Evolutionary conservation across 2,797 vertebrate genomes (phyloP).

Genomic region (Perodicticus potto): DNA sequence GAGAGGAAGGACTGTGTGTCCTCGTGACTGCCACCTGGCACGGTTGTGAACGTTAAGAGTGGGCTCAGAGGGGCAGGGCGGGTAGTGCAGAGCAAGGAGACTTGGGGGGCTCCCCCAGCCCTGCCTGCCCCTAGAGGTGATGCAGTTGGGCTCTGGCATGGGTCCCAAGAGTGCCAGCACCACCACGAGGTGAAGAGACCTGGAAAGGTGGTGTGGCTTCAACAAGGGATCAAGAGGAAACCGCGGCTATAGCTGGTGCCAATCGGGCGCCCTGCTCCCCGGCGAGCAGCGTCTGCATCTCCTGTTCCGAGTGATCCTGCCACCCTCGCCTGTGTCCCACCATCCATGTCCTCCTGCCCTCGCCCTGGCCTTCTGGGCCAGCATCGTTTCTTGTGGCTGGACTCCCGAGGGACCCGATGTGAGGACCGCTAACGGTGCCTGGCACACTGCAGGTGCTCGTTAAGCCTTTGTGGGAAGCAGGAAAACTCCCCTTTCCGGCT

Average conservation of each 20-base stretch:
- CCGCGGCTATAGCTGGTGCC: no score
- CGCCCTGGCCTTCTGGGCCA: background rate
- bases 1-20: background rate
- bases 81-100: background rate
- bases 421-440: no score
- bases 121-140: fast-evolving
- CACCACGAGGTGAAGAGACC: background rate
- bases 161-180: background rate
- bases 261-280: background rate
- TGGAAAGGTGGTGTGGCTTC: background rate
- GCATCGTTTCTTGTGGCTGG: background rate
- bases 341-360: fast-evolving
- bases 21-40: fast-evolving
- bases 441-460: no score
- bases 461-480: background rate
- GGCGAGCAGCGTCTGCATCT: background rate
- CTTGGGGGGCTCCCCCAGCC: fast-evolving
- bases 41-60: no score
- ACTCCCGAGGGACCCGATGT: background rate
- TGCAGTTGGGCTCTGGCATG: fast-evolving
- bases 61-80: background rate
- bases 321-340: background rate
- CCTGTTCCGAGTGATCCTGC: background rate
- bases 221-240: background rate
- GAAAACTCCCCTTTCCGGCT: background rate